Conservation (phyloP, 92 coral and sea anemone genomes). For the Parazoanthus swiftii region DNA sequence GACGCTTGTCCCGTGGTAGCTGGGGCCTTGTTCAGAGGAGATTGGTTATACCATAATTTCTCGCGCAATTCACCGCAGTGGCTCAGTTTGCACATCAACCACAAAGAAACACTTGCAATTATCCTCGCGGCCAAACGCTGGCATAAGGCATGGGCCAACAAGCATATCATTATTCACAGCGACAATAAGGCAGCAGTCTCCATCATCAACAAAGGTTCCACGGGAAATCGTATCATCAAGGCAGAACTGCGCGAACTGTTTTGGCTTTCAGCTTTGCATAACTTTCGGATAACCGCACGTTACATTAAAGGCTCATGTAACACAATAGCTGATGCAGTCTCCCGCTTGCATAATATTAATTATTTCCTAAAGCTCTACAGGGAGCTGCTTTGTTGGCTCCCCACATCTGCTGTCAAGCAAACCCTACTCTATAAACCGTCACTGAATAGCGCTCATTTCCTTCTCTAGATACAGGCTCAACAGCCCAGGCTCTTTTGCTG, state of each 20-base stretch:
- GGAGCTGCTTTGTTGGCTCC: background rate
- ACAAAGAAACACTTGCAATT: slow-evolving; percentile 51
- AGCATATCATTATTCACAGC: slow-evolving; percentile 48
- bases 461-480: background rate
- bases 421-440: background rate
- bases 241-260: slow-evolving; percentile 51
- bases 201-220: slow-evolving; percentile 58
- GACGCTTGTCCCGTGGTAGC: slow-evolving; percentile 36
- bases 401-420: background rate
- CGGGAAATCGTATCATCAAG: slow-evolving; percentile 46
- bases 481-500: background rate
- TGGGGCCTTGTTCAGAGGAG: slow-evolving; percentile 42
- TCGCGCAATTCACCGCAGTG: slow-evolving; percentile 20
- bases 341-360: slow-evolving; percentile 23
- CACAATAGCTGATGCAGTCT: slow-evolving; percentile 33
- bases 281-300: no score
- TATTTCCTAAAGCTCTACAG: background rate
- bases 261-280: slow-evolving; percentile 45
- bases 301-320: background rate
- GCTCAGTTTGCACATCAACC: slow-evolving; percentile 46
- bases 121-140: slow-evolving; percentile 48
- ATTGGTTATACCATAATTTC: slow-evolving; percentile 47
- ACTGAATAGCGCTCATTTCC: background rate
- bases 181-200: slow-evolving; percentile 42
- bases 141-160: slow-evolving; percentile 45